These are phyloP conservation scores for Brachyistius frenatus DNA, from an alignment of 2,113 vertebrate genomes.

Conservation along the genomic window DNA sequence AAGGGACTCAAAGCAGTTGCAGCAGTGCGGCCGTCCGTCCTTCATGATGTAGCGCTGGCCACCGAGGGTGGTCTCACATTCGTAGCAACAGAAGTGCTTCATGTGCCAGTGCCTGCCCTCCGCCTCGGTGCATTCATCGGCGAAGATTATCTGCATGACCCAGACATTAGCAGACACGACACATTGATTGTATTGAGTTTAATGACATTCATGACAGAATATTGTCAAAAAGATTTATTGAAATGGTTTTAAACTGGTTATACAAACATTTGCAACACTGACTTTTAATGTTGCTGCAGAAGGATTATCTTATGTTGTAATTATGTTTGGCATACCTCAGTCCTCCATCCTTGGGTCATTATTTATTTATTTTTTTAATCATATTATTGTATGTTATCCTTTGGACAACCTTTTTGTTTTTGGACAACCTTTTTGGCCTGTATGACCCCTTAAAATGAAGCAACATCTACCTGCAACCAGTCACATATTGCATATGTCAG, in stretches of 20 bases:
- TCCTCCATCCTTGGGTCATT: background rate
- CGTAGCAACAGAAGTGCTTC: conserved; percentile 98
- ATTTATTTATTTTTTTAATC: background rate
- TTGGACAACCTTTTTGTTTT: no score
- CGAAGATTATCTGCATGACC: conserved; percentile 93
- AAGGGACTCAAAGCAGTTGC: conserved; percentile 97
- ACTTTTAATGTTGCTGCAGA: background rate
- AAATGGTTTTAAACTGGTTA: background rate
- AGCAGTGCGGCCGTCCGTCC: conserved; percentile 96
- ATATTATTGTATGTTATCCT: no score
- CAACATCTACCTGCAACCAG: no score
- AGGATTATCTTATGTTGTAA: background rate
- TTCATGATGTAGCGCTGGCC: conserved; percentile 99
- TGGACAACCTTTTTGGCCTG: no score
- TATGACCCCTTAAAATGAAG: no score
- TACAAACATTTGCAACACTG: background rate
- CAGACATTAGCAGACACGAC: conserved; percentile 24
- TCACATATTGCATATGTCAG: no score
- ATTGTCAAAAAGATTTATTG: background rate
- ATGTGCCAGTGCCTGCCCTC: conserved; percentile 99
- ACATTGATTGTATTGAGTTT: background rate
- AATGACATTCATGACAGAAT: background rate
- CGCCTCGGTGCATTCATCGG: conserved; percentile 97
- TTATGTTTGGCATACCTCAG: background rate
- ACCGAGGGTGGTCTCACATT: conserved; percentile 93